Evolutionary conservation across 1,140 invertebrate genomes (phyloP), one percentile per base, ranked within the genome.

Genomic region (Listronotus bonariensis): DNA sequence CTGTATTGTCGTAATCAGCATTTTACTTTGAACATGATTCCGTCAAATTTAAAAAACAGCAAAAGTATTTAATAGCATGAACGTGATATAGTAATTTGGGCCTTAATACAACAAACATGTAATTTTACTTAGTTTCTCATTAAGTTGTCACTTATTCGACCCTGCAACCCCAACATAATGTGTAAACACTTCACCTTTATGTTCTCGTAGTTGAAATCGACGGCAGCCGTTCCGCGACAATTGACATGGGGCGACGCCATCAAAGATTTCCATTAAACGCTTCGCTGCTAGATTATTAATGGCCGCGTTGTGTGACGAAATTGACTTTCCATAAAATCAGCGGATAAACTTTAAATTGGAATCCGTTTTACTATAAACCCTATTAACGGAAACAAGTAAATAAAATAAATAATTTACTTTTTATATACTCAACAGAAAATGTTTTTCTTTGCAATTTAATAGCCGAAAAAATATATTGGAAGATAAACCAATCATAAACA

Each of bases 231-330:
- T 59, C 56, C 56, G 55, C 60, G 59, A 68, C 67, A 69, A 69
- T 69, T 62, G 69, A 65, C 52, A 60, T 42, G 55, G 46, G 31
- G 46, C 65, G 68, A 48, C 46, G 61, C 66, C 61, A 70, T 68
- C 63, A 61, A 71, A 69, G 55, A 67, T 71, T 71, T 71, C 69
- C 64, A 69, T 71, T 71, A 71, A 71, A 67, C 64, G 63, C 59
- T 65, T 69, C 59, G 59, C 48, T 69, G 63, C 63, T 53, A 51
- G 64, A 67, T 69, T 69, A 71, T 69, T 69, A 71, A 69, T 71
- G 64, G 67, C 48, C 59, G 51, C 64, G 69, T 67, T 71, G 60
- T 67, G 52, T 67, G 64, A 67, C 59, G 58, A 67, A 67, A 71
- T 69, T 69, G 64, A 71, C 69, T 69, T 72, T 54, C 61, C 53